phyloP scores from a whole-genome alignment of 2,888 invertebrate genomes.

The Polia nebulosa region DNA sequence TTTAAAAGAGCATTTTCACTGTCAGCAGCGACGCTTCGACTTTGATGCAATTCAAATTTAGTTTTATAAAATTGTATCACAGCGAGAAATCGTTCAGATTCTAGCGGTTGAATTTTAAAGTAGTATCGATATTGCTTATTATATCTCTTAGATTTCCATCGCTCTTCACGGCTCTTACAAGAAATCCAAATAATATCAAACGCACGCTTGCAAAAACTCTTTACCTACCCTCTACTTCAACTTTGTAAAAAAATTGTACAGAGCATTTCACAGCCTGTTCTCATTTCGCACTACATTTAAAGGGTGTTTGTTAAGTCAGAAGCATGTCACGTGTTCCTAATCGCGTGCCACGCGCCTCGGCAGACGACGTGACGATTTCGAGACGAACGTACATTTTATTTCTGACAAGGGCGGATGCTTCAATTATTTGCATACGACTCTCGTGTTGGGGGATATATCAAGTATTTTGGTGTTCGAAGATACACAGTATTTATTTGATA shows the following conservation, averaged over 20 bases:
- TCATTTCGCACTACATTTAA: constrained; percentile 58
- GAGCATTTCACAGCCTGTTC: constrained; percentile 45
- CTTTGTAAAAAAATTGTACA: constrained; percentile 34
- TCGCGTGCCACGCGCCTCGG: constrained; percentile 72
- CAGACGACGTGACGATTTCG: constrained; percentile 78
- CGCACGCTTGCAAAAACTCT: not conserved
- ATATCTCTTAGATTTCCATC: constrained; percentile 1
- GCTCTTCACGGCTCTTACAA: not conserved
- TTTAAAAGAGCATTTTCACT: constrained; percentile 39
- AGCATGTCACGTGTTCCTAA: constrained; percentile 68
- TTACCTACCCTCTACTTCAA: constrained; percentile 7
- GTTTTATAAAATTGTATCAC: constrained; percentile 54
- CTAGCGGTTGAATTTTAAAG: constrained; percentile 36
- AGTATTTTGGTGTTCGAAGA: constrained; percentile 40
- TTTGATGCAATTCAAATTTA: constrained; percentile 59
- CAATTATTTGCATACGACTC: constrained; percentile 65
- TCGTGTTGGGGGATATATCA: constrained; percentile 38
- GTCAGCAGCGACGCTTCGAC: constrained; percentile 10
- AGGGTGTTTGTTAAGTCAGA: constrained; percentile 71
- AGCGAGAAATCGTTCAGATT: constrained; percentile 51
- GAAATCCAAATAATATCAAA: not conserved
- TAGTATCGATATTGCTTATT: constrained; percentile 39
- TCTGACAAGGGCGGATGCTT: constrained; percentile 72
- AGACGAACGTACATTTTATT: constrained; percentile 70
- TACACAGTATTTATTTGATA: constrained; percentile 46